Conservation (phyloP, 2,113 vertebrate genomes). For the Tiliqua scincoides region DNA sequence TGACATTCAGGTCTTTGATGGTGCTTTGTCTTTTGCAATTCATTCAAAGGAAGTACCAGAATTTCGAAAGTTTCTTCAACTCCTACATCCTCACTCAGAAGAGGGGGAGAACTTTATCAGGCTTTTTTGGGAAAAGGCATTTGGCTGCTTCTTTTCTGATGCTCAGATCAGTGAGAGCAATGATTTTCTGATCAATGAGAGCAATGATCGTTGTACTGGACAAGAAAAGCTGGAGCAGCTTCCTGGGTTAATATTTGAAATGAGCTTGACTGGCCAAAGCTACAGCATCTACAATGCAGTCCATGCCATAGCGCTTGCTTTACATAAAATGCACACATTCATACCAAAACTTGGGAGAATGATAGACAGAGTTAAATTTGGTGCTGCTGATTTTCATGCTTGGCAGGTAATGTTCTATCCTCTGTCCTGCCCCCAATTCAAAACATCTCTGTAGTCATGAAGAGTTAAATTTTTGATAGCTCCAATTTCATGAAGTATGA, state of each 20-base stretch:
- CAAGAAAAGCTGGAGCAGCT: not conserved
- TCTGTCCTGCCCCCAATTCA: too few relatives aligned
- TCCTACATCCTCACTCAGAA: not conserved
- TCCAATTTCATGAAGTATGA: too few relatives aligned
- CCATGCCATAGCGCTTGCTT: not conserved
- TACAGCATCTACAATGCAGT: slow-evolving; percentile 20
- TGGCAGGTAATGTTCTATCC: slow-evolving; percentile 3
- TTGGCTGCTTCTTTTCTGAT: not conserved
- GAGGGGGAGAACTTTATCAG: not conserved
- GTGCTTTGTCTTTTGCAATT: slow-evolving; percentile 16
- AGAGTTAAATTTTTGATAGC: not conserved
- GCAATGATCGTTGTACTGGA: not conserved
- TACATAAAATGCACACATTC: not conserved
- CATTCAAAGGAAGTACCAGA: not conserved
- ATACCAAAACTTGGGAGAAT: not conserved
- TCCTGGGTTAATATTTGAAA: slow-evolving; percentile 11
- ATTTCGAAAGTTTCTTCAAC: not conserved
- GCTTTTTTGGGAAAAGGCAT: slow-evolving; percentile 1
- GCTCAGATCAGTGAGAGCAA: not conserved
- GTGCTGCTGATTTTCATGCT: not conserved
- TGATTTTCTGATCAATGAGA: too few relatives aligned
- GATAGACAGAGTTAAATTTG: not conserved
- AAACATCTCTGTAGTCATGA: not conserved
- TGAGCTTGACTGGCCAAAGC: not conserved
- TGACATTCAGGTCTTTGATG: not conserved